phyloP scores from a whole-genome alignment of 2,113 vertebrate species.

The Larimichthys polyactis region DNA sequence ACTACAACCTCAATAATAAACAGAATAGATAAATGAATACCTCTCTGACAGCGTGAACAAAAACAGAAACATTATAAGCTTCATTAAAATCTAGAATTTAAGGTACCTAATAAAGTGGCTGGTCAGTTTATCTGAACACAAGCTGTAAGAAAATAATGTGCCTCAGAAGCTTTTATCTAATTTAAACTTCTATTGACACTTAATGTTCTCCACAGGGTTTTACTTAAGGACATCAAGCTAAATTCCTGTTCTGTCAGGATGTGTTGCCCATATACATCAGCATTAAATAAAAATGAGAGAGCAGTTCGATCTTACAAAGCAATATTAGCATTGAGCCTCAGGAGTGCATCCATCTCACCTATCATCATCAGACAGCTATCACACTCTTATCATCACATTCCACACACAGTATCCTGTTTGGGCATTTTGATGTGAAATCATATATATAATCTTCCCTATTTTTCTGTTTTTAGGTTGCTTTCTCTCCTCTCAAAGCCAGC shows the following conservation, averaged over 20 bases:
- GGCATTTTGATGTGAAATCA: constrained; percentile 9
- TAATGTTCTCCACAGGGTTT: neutral
- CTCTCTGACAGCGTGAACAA: no score
- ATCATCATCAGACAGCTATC: constrained; percentile 10
- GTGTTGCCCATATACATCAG: neutral
- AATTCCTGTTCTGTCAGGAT: neutral
- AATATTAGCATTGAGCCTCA: neutral
- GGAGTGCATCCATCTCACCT: neutral
- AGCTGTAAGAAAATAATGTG: neutral
- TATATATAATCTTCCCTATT: neutral
- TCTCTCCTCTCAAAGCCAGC: neutral
- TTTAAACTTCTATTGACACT: no score
- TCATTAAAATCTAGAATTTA: neutral
- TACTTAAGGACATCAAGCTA: neutral
- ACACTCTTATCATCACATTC: neutral
- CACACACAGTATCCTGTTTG: constrained; percentile 28
- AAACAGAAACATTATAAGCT: no score
- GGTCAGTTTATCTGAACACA: neutral
- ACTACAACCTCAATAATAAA: neutral
- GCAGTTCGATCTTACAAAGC: neutral
- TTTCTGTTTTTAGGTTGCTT: neutral
- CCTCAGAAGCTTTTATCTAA: no score
- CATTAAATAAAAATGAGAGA: neutral
- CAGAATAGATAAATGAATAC: no score
- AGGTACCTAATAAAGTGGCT: no score